phyloP scores from a whole-genome alignment of 1,140 invertebrate species.

The Aphaenogaster floridana region DNA sequence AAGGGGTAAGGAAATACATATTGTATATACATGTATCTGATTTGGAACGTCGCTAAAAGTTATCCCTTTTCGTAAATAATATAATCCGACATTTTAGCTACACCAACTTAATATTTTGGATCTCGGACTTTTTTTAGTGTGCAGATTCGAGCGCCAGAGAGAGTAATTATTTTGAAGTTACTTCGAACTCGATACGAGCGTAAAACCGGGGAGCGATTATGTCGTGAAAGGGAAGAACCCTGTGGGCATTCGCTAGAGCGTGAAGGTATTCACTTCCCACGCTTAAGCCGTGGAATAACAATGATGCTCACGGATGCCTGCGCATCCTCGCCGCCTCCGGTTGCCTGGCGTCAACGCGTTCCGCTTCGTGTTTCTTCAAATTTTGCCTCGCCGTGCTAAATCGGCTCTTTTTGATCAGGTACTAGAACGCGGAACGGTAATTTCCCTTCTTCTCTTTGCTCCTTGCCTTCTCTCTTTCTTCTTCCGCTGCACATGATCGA shows the following conservation, averaged over 20 bases:
- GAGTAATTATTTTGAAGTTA: not conserved
- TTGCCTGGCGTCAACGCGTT: not conserved
- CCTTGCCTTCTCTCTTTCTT: not conserved
- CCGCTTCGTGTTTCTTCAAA: slow-evolving; percentile 24
- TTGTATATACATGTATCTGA: not conserved
- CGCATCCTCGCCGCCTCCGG: not conserved
- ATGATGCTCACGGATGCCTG: slow-evolving; percentile 50
- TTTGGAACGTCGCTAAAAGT: not conserved
- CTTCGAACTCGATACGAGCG: slow-evolving; percentile 6
- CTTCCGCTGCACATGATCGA: not conserved
- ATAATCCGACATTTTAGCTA: not conserved
- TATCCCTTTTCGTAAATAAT: not conserved
- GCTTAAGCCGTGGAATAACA: slow-evolving; percentile 63
- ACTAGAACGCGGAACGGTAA: slow-evolving; percentile 3
- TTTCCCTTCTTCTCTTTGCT: not conserved
- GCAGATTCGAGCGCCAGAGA: not conserved
- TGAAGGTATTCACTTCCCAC: slow-evolving; percentile 68
- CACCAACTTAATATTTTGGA: not conserved
- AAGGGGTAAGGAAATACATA: not conserved
- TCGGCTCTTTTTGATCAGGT: slow-evolving; percentile 36
- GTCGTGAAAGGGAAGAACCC: slow-evolving; percentile 46
- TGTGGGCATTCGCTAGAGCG: slow-evolving; percentile 34
- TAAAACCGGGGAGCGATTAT: slow-evolving; percentile 37
- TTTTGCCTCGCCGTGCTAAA: not conserved
- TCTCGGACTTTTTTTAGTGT: not conserved